Evolutionary conservation across 2,797 vertebrate species (phyloP), one percentile per base, ranked within the genome.

Genomic region (Acanthiza pusilla): DNA sequence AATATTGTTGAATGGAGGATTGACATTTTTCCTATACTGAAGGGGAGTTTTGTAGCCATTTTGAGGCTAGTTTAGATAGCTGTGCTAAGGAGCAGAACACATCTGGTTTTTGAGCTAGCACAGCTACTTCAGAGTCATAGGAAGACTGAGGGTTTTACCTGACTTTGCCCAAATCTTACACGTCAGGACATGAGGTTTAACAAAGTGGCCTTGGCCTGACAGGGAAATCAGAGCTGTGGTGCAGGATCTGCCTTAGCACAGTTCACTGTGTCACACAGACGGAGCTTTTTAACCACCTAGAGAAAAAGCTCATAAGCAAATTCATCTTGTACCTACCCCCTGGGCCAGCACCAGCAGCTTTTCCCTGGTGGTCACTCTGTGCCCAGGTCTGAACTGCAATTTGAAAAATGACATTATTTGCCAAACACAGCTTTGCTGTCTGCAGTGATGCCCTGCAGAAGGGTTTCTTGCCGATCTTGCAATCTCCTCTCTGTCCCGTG

Each of bases 81-180:
- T 55, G 58, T 45, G 58, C 65, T 70, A 21, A 75, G 68, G 36
- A 89, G n/a, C 32, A 75, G 76, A 84, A 30, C 42, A 61, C n/a
- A 42, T 40, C 54, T 72, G 47, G 3, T 2, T 88, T 94, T 89
- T 3, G 8, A 88, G 76, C 54, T 54, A 50, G 66, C 43, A 55
- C 43, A 70, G 26, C 45, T 68, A 17, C 34, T 76, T 82, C 85
- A 92, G 87, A 76, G n/a, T 55, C 32, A 43, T 13, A 23, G 53
- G 53, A 55, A 65, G 16, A 63, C 48, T 2, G 32, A 86, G 23
- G n/a, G 16, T 55, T 93, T 87, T 72, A 75, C 70, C 82, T 70
- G 70, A 22, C 34, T 94, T 83, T 92, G 43, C 62, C 55, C 88
- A 86, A 83, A 55, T 88, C 82, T 86, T 70, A n/a, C 40, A 47